A percentile compares a stretch with the other conserved stretches of the same genome.
These are phyloP conservation scores for Acheta domesticus DNA, from an alignment of 2,888 invertebrate genomes.

Conservation along the genomic window DNA sequence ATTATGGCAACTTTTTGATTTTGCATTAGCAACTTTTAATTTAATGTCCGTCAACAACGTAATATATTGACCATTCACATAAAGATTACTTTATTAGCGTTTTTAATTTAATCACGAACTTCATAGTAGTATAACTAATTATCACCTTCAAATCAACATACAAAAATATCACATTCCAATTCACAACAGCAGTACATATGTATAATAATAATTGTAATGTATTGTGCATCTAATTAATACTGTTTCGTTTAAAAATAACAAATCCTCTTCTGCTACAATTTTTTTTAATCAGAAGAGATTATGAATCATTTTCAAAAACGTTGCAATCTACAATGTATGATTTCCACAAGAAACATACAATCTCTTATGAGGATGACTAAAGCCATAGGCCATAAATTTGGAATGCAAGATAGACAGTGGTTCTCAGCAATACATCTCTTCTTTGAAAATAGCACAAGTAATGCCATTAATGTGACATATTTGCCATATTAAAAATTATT, in stretches of 20 bases:
- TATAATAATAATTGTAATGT: background rate
- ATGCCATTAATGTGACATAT: no score
- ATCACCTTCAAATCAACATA: background rate
- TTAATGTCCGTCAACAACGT: background rate
- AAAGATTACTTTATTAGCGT: background rate
- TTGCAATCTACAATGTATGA: no score
- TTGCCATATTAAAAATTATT: no score
- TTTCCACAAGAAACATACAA: no score
- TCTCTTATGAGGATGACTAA: no score
- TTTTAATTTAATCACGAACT: background rate
- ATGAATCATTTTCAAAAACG: no score
- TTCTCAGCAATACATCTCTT: no score
- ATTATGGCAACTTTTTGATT: background rate
- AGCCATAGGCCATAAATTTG: no score
- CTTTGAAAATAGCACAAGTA: no score
- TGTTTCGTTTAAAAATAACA: background rate
- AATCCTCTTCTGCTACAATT: background rate
- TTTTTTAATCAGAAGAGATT: no score
- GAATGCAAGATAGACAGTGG: no score
- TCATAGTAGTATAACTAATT: background rate
- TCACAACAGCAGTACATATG: background rate
- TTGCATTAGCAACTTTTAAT: background rate
- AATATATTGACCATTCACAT: background rate
- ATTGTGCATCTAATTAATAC: background rate
- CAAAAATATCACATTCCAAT: slow-evolving; percentile 9